A percentile compares a stretch with the other conserved stretches of the same genome.
Evolutionary conservation across 2,113 vertebrate genomes (phyloP).

Genomic region (Lophura nycthemera): DNA sequence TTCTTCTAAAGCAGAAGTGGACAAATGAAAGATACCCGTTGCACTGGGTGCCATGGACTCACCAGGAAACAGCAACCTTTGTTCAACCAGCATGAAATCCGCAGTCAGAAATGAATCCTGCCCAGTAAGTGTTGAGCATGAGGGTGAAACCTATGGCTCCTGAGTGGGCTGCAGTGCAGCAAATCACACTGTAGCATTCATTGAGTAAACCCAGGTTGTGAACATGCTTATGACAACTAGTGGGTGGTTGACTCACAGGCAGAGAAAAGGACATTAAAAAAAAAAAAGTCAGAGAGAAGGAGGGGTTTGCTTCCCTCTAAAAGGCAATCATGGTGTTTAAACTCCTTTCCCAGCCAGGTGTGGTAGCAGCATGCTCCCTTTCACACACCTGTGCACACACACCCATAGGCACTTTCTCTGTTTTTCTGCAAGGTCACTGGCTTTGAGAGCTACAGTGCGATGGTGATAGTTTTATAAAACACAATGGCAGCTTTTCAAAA

Average conservation of each 20-base stretch:
- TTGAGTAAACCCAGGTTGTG: neutral
- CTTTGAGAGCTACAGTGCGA: neutral
- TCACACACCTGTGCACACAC: fast-evolving
- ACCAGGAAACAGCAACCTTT: neutral
- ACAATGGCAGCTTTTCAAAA: neutral
- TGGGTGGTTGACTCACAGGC: neutral
- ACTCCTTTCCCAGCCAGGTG: neutral
- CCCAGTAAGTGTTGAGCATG: neutral
- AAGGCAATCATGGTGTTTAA: neutral
- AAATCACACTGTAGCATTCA: neutral
- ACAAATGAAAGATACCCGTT: neutral
- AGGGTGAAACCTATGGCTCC: neutral
- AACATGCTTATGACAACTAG: neutral
- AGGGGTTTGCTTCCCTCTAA: neutral
- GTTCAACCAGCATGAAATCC: neutral
- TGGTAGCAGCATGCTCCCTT: neutral
- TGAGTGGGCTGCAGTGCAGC: neutral
- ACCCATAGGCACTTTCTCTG: neutral
- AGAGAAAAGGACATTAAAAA: neutral
- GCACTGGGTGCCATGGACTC: neutral
- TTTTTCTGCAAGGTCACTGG: neutral
- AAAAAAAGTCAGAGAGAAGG: neutral
- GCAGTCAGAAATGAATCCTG: fast-evolving
- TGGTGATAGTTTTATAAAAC: neutral
- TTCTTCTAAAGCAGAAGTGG: neutral